Conservation (phyloP, 1,140 invertebrate species). For the Drosophila setifemur region DNA sequence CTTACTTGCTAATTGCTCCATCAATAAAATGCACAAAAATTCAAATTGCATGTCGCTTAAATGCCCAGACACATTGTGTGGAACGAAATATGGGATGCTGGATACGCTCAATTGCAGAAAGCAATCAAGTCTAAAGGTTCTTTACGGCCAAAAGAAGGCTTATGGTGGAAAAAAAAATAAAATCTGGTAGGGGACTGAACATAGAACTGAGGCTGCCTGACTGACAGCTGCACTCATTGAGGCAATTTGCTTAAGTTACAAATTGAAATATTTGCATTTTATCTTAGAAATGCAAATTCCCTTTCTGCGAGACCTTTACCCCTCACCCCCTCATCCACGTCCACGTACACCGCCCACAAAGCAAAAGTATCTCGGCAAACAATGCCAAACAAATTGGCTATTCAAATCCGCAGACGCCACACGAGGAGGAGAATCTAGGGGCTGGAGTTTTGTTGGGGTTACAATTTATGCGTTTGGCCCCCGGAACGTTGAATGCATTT, state of each 20-base stretch:
- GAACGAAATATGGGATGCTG: conserved; percentile 12
- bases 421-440: conserved; percentile 22
- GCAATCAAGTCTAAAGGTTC: conserved; percentile 67
- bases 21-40: conserved; percentile 42
- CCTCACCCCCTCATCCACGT: neutral
- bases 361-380: conserved; percentile 65
- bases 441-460: conserved; percentile 29
- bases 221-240: conserved; percentile 81
- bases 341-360: no score
- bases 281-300: conserved; percentile 79
- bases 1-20: conserved; percentile 49
- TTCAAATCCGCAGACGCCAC: conserved; percentile 73
- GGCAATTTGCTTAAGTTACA: conserved; percentile 82
- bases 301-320: conserved; percentile 19
- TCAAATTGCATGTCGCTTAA: conserved; percentile 6
- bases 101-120: conserved; percentile 62
- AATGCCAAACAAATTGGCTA: conserved; percentile 80
- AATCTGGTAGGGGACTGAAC: neutral
- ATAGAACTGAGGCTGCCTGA: conserved; percentile 55
- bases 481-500: conserved; percentile 71
- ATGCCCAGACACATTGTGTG: neutral
- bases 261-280: conserved; percentile 82
- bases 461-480: conserved; percentile 74
- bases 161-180: conserved; percentile 3
- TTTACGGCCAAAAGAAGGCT: conserved; percentile 30